These are phyloP conservation scores for Archips xylosteana DNA, from an alignment of 2,888 invertebrate genomes.

Conservation along the genomic window DNA sequence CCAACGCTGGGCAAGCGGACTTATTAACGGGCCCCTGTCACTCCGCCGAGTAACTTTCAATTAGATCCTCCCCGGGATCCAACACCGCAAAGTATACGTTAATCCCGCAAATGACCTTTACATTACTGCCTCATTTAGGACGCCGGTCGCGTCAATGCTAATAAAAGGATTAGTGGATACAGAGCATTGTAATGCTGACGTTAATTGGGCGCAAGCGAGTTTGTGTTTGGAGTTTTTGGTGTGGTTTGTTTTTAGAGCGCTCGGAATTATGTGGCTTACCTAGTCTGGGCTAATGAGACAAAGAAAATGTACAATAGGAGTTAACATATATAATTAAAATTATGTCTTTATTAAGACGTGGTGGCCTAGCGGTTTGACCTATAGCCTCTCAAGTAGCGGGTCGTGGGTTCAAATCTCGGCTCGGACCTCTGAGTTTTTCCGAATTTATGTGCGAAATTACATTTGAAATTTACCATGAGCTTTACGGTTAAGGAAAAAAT, in stretches of 20 bases:
- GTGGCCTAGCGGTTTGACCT: too few species aligned
- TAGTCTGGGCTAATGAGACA: not conserved
- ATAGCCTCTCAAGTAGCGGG: too few species aligned
- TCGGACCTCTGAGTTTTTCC: too few species aligned
- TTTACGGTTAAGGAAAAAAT: too few species aligned
- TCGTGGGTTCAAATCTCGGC: too few species aligned
- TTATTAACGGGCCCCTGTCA: conserved; percentile 68
- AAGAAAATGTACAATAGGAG: not conserved
- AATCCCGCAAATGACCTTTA: conserved; percentile 39
- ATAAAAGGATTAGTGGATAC: conserved; percentile 39
- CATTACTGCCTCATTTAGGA: conserved; percentile 38
- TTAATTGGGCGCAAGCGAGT: conserved; percentile 25
- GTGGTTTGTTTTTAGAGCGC: not conserved
- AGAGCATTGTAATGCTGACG: conserved; percentile 26
- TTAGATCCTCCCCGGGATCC: conserved; percentile 56
- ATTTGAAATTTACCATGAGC: too few species aligned
- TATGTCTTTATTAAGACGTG: not conserved
- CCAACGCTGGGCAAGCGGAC: conserved; percentile 54
- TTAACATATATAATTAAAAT: not conserved
- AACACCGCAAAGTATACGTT: conserved; percentile 43
- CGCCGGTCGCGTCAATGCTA: conserved; percentile 31
- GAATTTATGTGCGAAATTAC: too few species aligned
- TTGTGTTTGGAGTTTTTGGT: conserved; percentile 8
- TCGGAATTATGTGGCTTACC: not conserved
- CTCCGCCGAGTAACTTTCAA: conserved; percentile 65